These are phyloP conservation scores for Calliphora vicina DNA, from an alignment of 1,140 invertebrate genomes.

Conservation along the genomic window DNA sequence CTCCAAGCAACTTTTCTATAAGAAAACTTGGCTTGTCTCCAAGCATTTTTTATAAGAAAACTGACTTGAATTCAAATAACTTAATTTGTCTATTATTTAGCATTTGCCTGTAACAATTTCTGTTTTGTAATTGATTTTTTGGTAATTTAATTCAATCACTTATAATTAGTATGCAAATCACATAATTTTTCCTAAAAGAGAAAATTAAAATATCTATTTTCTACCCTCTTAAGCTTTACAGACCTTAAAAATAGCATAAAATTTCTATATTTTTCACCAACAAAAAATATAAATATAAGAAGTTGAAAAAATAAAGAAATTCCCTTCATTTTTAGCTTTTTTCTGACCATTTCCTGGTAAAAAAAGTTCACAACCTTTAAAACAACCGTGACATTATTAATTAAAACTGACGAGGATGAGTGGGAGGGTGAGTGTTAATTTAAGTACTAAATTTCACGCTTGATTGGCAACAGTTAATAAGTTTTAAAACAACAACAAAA, in stretches of 20 bases:
- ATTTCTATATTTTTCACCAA: neutral
- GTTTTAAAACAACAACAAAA: neutral
- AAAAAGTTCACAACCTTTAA: neutral
- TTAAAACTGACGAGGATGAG: neutral
- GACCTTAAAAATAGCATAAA: neutral
- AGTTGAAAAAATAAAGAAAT: neutral
- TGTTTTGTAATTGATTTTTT: no score
- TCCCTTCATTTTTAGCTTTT: neutral
- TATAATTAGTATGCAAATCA: no score
- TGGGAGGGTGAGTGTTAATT: neutral
- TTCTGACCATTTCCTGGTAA: neutral
- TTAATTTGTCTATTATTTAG: no score
- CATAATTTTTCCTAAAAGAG: no score
- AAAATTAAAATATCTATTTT: no score
- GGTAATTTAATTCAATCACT: no score
- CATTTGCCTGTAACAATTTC: no score
- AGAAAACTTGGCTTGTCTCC: no score
- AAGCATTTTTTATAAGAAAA: no score
- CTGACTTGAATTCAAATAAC: no score
- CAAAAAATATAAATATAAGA: neutral
- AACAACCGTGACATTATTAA: neutral
- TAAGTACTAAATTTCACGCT: slow-evolving; percentile 1
- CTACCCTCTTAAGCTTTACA: no score
- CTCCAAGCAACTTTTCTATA: no score
- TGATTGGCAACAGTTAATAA: neutral